phyloP scores from a whole-genome alignment of 53 echinoderm and acorn worm genomes.

The Luidia sarsii region DNA sequence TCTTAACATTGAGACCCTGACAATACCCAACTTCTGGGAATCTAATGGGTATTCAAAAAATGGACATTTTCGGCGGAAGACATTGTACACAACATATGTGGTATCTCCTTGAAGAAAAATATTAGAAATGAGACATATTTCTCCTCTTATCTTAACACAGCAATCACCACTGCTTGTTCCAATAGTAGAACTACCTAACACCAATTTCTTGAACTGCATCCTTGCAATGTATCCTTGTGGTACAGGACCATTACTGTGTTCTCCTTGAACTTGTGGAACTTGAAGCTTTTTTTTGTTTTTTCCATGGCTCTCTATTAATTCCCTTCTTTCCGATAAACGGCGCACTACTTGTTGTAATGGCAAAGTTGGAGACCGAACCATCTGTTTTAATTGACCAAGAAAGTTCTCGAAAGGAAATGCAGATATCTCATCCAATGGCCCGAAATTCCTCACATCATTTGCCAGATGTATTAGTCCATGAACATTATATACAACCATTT shows the following conservation, averaged over 20 bases:
- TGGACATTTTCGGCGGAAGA: neutral
- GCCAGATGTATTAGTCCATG: slow-evolving; percentile 46
- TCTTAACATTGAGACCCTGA: slow-evolving; percentile 20
- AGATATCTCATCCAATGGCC: slow-evolving; percentile 23
- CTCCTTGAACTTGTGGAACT: neutral
- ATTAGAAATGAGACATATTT: neutral
- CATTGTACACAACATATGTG: slow-evolving; percentile 15
- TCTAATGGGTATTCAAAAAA: slow-evolving; percentile 17
- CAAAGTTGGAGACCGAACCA: slow-evolving; percentile 9
- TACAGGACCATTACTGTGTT: neutral
- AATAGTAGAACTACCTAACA: neutral
- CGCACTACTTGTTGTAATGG: neutral
- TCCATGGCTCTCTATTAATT: too few species aligned
- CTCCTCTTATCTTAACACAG: slow-evolving; percentile 7
- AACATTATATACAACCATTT: slow-evolving; percentile 57
- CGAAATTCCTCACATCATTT: slow-evolving; percentile 21
- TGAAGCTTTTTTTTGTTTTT: too few species aligned
- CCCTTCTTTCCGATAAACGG: neutral
- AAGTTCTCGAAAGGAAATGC: slow-evolving; percentile 51
- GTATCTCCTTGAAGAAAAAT: neutral
- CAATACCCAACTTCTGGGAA: neutral
- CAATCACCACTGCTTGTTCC: neutral
- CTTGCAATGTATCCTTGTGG: slow-evolving; percentile 2
- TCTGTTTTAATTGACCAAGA: slow-evolving; percentile 7
- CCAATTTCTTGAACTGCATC: neutral